Evolutionary conservation across 2,797 vertebrate genomes (phyloP).

Genomic region (Cetoscarus ocellatus): DNA sequence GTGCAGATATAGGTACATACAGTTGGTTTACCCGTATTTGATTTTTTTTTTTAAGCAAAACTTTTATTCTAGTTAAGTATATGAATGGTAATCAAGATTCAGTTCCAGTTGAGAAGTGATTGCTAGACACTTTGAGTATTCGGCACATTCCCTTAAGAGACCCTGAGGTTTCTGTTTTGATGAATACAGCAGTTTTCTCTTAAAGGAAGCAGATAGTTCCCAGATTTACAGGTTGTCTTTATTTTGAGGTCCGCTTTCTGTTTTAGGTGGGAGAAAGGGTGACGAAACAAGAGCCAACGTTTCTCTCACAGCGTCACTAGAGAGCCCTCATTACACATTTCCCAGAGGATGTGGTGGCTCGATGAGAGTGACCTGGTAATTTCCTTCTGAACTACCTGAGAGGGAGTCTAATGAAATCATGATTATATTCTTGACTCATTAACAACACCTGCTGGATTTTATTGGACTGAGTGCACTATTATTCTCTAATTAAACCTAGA

Average conservation of each 20-base stretch:
- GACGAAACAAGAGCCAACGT: conserved; percentile 8
- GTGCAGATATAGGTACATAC: no score
- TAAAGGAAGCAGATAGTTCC: conserved; percentile 13
- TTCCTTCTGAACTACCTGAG: conserved; percentile 3
- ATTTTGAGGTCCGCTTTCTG: conserved; percentile 11
- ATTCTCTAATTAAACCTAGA: background rate
- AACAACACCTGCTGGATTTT: background rate
- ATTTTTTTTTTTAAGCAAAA: no score
- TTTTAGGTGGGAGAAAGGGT: conserved; percentile 18
- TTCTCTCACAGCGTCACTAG: background rate
- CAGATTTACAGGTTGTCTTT: background rate
- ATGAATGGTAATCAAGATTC: no score
- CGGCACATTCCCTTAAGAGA: background rate
- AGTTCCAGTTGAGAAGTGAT: no score
- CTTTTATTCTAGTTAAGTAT: no score
- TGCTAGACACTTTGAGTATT: conserved; percentile 1
- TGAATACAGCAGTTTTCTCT: background rate
- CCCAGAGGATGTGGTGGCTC: background rate
- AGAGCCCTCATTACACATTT: conserved; percentile 4
- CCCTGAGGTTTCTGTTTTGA: background rate
- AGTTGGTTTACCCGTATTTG: no score
- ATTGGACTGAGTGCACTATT: background rate
- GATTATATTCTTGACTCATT: conserved; percentile 20
- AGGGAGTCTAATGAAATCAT: background rate
- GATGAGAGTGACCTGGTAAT: background rate